phyloP scores from a whole-genome alignment of 1,140 invertebrate species.

The Dendrolimus kikuchii region DNA sequence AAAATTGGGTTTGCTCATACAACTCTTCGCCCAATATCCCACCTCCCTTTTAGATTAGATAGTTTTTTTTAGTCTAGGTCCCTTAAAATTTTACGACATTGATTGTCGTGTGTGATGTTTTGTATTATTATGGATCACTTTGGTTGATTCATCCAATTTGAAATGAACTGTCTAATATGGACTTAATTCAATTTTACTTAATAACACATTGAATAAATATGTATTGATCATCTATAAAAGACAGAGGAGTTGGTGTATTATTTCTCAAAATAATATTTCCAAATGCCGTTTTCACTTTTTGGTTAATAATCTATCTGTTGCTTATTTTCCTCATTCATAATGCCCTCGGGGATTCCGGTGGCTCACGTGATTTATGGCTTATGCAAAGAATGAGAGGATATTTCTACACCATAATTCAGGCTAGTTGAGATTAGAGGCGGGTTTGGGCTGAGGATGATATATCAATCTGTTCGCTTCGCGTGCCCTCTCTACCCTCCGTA shows the following conservation, averaged over 20 bases:
- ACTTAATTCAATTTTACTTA: too few relatives aligned
- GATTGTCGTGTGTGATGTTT: too few relatives aligned
- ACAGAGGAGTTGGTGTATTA: conserved; percentile 1
- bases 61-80: too few relatives aligned
- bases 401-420: conserved; percentile 67
- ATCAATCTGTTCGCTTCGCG: conserved; percentile 43
- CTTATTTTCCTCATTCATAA: conserved; percentile 56
- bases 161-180: too few relatives aligned
- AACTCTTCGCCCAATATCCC: too few relatives aligned
- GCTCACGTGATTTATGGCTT: conserved; percentile 58
- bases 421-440: conserved; percentile 62
- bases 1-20: too few relatives aligned
- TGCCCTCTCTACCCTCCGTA: conserved; percentile 19
- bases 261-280: conserved; percentile 14
- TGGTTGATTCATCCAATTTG: too few relatives aligned
- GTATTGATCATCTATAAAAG: background rate
- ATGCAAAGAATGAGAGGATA: conserved; percentile 67
- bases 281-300: conserved; percentile 27
- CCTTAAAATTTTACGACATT: too few relatives aligned
- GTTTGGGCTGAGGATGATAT: conserved; percentile 47
- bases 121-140: too few relatives aligned
- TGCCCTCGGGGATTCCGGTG: conserved; percentile 50
- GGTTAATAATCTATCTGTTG: conserved; percentile 49
- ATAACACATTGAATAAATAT: too few relatives aligned
- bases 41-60: too few relatives aligned